Evolutionary conservation across 2,888 invertebrate species (phyloP), one percentile per base, ranked within the genome.

Genomic region (Agrochola circellaris): DNA sequence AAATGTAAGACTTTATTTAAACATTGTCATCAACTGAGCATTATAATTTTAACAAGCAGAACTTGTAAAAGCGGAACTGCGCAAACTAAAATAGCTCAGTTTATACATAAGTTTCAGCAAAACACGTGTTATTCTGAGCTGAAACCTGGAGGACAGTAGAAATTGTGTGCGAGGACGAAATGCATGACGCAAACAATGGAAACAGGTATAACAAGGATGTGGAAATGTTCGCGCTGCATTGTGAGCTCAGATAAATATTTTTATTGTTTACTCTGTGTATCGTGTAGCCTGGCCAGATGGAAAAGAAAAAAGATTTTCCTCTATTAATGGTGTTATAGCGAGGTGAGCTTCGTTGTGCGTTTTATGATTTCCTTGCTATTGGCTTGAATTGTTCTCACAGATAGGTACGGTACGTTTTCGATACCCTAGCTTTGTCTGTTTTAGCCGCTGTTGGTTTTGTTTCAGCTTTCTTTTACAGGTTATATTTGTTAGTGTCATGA

Each of bases 181-280:
- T 87, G 79, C 78, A 86, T 79, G 77, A 79, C 48, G 79, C 81
- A 79, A 83, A 90, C 90, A 89, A 89, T 86, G 74, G 85, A 77
- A 82, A 60, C 77, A 81, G 65, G 74, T 67, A 70, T 75, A 85
- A 88, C 88, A 89, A 89, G 89, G 89, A 89, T 85, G 87, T 81
- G 84, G 82, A 84, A 90, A 87, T 79, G 72, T 80, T 79, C 77
- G 70, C 82, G 74, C 77, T 68, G 81, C 82, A 89, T 84, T 87
- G 84, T 86, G 74, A 70, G 60, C 71, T n/a, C 68, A 76, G 78
- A 81, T 81, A 80, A 77, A 85, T 84, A 79, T 79, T 87, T 85
- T 83, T 83, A 87, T 77, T 88, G 70, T 88, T 77, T 78, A 79
- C 77, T 73, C 61, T 73, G 80, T 78, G 69, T 58, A 73, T 62